phyloP scores from a whole-genome alignment of 2,797 vertebrate species.

The Hippocampus kuda region DNA sequence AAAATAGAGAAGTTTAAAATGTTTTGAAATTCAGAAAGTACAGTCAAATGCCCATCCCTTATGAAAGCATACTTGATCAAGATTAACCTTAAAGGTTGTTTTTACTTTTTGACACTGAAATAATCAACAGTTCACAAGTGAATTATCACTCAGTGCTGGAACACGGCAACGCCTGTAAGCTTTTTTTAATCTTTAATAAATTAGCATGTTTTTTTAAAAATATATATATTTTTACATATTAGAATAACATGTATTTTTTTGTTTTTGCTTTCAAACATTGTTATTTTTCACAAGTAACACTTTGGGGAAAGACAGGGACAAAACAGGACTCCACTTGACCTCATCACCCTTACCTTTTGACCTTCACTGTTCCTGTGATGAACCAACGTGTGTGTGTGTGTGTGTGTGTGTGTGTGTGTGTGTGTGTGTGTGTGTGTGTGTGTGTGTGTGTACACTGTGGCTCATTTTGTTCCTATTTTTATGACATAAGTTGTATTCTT shows the following conservation, averaged over 20 bases:
- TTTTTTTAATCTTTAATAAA: slow-evolving; percentile 10
- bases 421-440: not conserved
- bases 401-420: not conserved
- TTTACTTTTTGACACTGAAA: slow-evolving; percentile 15
- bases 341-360: slow-evolving; percentile 20
- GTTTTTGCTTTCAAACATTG: slow-evolving; percentile 9
- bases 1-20: no score
- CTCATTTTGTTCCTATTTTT: slow-evolving; percentile 9
- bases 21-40: no score
- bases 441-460: not conserved
- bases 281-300: slow-evolving; percentile 20
- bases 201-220: slow-evolving; percentile 22
- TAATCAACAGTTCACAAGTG: slow-evolving; percentile 2
- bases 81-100: not conserved
- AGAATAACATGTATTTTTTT: slow-evolving; percentile 30
- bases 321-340: slow-evolving; percentile 19
- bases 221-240: slow-evolving; percentile 20
- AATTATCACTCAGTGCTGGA: slow-evolving; percentile 9
- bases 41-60: no score
- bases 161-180: slow-evolving; percentile 25
- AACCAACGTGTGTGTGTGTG: slow-evolving; percentile 14
- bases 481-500: slow-evolving; percentile 26
- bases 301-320: slow-evolving; percentile 11
- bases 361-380: slow-evolving; percentile 28
- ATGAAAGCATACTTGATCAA: not conserved